Base-by-base conservation (phyloP, 2,888 invertebrate genomes). In the Candidula unifasciata region DNA sequence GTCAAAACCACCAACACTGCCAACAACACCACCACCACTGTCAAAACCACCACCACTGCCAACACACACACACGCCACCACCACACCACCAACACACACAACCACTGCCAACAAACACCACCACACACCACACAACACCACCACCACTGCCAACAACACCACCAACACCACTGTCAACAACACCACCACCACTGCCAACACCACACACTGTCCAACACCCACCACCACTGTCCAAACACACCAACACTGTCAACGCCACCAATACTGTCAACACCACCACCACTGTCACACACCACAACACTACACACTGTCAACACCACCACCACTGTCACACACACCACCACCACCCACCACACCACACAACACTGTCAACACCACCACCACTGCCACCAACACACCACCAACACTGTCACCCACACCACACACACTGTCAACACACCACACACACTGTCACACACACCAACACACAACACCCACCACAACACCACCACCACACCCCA, bases 381-480 rank as follows among this genome's bases (percentile, higher is more conserved):
- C 60, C 18, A 60, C 60, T n/a, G 18, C 60, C 18, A 60, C n/a
- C n/a, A n/a, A n/a, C n/a, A 5, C 18, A 60, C 60, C 16, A 60
- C 60, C 16, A 60, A 5, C 3, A 18, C n/a, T 24, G 13, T 18
- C 8, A 8, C 8, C 18, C 8, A 8, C 54, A 60, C 60, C 18
- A 60, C 60, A 3, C 5, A 5, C 3, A 60, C 60, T 60, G 18
- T 18, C 16, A 60, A 5, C 18, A 60, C 60, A n/a, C n/a, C n/a
- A n/a, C n/a, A n/a, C n/a, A n/a, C n/a, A n/a, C n/a, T n/a, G n/a
- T n/a, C n/a, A n/a, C n/a, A n/a, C n/a, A n/a, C n/a, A n/a, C n/a
- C n/a, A n/a, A n/a, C n/a, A n/a, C n/a, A 74, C 74, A n/a, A 74
- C 74, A 44, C n/a, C 74, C 21, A 74, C 74, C 21, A 74, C 74